Base-by-base conservation (phyloP, 2,888 invertebrate species). In the Arctia plantaginis region DNA sequence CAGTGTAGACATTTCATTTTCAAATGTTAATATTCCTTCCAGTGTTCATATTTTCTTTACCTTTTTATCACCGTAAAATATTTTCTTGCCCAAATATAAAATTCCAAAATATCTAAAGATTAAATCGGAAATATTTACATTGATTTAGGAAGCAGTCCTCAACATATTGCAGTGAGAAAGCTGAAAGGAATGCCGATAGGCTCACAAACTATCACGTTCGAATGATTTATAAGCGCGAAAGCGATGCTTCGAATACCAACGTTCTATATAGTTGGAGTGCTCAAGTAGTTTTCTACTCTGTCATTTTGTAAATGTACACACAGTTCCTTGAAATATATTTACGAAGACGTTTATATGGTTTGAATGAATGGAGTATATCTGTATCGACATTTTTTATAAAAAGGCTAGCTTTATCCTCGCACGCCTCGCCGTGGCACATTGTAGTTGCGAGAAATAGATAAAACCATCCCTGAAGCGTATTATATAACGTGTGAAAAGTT, bases 141-240 rank as follows among this genome's bases (percentile, higher is more conserved):
- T 41, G 74, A 30, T 74, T 70, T 66, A n/a, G 23, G 10, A 66
- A 66, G 30, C 35, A 62, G 33, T 69, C 35, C 27, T 47, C 67
- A 39, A 69, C 62, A 55, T 67, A 72, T 76, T 33, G 62, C 30
- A 70, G 39, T 30, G 30, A 30, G 41, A 71, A 77, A 69, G 64
- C 12, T 27, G 72, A 74, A 62, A 73, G 41, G 59, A 78, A 81
- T 75, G 66, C 69, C 71, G 51, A 65, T 51, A 75, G 65, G 35
- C 30, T 51, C 72, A 2, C 20, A 59, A 71, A 74, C 72, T 72
- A 75, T 83, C 82, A 83, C 81, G 78, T 80, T 67, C 64, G 7
- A 66, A 80, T 77, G 77, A 82, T 83, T 80, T 81, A 81, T 82
- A 78, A 73, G 71, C 27, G 68, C 70, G 66, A 69, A 74, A 71